Conservation (phyloP, 53 echinoderm and acorn worm genomes). For the Stichopus horrens region DNA sequence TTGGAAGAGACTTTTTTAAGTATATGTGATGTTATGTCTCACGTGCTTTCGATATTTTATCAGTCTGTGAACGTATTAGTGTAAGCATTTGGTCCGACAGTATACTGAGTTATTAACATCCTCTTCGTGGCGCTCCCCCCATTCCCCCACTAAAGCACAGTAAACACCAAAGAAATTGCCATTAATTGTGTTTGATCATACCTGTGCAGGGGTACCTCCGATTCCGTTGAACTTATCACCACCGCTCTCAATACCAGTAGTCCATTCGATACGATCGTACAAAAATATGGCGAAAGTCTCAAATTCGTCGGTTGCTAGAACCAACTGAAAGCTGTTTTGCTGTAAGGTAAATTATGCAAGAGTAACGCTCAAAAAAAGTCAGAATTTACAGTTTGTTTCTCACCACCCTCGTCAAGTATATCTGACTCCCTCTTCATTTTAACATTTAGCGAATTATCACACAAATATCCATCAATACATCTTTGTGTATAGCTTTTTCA, state of each 20-base stretch:
- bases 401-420: too few relatives aligned
- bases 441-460: too few relatives aligned
- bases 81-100: too few relatives aligned
- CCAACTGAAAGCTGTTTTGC: constrained; percentile 88
- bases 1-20: too few relatives aligned
- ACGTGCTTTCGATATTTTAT: too few relatives aligned
- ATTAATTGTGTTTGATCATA: constrained; percentile 26
- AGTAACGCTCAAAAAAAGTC: neutral
- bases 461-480: too few relatives aligned
- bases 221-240: constrained; percentile 71
- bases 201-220: constrained; percentile 86
- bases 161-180: neutral
- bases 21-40: too few relatives aligned
- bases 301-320: constrained; percentile 86
- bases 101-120: too few relatives aligned
- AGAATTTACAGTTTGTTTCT: too few relatives aligned
- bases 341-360: constrained; percentile 26
- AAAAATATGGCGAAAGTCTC: constrained; percentile 88
- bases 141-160: neutral
- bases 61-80: too few relatives aligned
- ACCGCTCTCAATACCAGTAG: constrained; percentile 84
- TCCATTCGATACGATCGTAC: constrained; percentile 80
- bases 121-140: neutral
- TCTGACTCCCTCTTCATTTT: too few relatives aligned
- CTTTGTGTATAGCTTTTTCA: too few relatives aligned